These are phyloP conservation scores for Petaurus breviceps DNA, from an alignment of 2,113 vertebrate genomes.

Conservation along the genomic window DNA sequence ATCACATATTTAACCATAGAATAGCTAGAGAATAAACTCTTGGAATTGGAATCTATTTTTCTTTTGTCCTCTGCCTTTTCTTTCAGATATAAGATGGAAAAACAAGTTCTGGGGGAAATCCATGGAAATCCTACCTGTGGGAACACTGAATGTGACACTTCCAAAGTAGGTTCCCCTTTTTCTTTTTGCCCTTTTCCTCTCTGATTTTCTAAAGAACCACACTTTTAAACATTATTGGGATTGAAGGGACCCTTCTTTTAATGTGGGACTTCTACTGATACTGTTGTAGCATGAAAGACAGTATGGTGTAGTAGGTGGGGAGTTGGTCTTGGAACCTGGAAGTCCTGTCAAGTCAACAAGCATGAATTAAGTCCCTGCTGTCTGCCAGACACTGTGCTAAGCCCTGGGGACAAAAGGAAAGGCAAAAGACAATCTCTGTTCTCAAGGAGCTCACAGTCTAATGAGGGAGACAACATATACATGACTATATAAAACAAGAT, in stretches of 20 bases:
- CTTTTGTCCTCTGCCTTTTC: constrained; percentile 53
- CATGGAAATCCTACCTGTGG: constrained; percentile 98
- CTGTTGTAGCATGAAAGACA: not conserved
- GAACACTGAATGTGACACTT: constrained; percentile 93
- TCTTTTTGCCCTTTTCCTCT: constrained; percentile 24
- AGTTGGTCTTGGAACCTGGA: not conserved
- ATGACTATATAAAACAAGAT: not conserved
- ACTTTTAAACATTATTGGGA: not conserved
- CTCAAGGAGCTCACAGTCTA: not conserved
- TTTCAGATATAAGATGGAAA: constrained; percentile 98
- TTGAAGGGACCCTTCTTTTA: not conserved
- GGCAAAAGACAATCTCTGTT: not conserved
- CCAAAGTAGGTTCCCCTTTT: constrained; percentile 89
- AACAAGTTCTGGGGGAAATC: constrained; percentile 99
- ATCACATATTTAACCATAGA: not conserved
- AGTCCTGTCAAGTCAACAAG: not conserved
- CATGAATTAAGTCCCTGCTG: not conserved
- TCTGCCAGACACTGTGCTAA: not conserved
- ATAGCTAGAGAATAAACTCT: not conserved
- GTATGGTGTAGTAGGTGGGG: not conserved
- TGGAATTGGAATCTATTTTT: not conserved
- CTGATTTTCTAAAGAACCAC: constrained; percentile 24
- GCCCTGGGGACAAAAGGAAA: not conserved
- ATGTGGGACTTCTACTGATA: not conserved
- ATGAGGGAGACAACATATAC: not conserved